Base-by-base conservation (phyloP, 2,888 invertebrate genomes). In the Urechis unicinctus region DNA sequence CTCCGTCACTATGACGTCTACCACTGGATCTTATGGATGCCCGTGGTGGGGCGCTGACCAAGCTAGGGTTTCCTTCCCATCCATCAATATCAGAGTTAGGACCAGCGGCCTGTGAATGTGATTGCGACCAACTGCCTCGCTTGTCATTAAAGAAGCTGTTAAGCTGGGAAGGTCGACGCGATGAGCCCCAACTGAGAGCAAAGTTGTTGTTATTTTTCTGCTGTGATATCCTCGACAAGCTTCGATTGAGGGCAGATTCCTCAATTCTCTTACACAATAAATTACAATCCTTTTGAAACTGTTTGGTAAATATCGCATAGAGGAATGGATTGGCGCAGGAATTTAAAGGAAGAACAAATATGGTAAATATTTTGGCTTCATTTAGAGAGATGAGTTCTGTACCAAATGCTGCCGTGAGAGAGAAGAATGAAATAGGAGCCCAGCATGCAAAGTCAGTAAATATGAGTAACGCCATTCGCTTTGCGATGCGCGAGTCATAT, bases 381-480 rank as follows among this genome's bases (percentile, higher is more conserved):
- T 95, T 94, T 59, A 97, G 82, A 1, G 91, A 89, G 29, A 97
- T 89, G 50, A 96, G 82, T 60, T 90, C 91, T 62, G 88, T 24
- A 9, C 95, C 95, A 75, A 93, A 90, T 5, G 93, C 89, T 22
- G 96, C 94, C 0, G 94, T 92, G 41, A 96, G 82, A 4, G 94
- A 89, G 77, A 93, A 91, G 79, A 96, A 92, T 1, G 96, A 92
- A 61, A 96, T 94, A 0, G 97, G 97, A 2, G 94, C 91, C 96
- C 96, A 97, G 81, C 96, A 97, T 48, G 95, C 82, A 73, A 97
- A 92, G 78, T 97, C 96, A 0, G 96, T 97, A 78, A 95, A 94
- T 2, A 97, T 95, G 55, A 97, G 82, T 45, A 97, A 80, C 0
- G 96, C 94, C 95, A 96, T 96, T 43, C 94, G 83, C 78, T 94